Evolutionary conservation across 2,888 invertebrate genomes (phyloP).

Genomic region (Troilus luridus): DNA sequence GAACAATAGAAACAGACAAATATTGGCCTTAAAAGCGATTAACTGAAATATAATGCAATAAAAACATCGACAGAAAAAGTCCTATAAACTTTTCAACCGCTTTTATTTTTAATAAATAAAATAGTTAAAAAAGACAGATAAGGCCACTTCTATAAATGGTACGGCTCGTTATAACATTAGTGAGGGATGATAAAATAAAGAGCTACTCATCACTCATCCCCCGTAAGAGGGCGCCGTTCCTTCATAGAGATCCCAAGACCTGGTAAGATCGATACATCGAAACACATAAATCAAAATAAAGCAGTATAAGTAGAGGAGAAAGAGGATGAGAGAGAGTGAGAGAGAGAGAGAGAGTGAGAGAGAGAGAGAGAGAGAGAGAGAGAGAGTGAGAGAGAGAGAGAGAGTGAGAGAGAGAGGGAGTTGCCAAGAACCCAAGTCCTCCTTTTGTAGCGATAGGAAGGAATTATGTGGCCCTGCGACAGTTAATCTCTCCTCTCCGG

Average conservation of each 20-base stretch:
- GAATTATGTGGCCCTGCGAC: slow-evolving; percentile 18
- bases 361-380: no score
- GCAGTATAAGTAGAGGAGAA: neutral
- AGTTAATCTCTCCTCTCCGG: neutral
- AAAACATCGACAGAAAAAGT: neutral
- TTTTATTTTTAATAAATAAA: neutral
- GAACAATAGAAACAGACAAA: no score
- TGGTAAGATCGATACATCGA: neutral
- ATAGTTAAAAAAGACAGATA: neutral
- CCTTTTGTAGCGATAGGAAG: slow-evolving; percentile 31
- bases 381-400: no score
- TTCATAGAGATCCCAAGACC: neutral
- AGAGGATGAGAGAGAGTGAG: neutral
- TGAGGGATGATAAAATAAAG: neutral
- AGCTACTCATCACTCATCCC: neutral
- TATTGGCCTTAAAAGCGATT: no score
- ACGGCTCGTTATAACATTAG: neutral
- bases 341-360: no score
- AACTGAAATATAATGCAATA: neutral
- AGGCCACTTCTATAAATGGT: neutral
- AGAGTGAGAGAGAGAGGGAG: neutral
- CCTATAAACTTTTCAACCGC: neutral
- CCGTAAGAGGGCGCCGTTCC: neutral
- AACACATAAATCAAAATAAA: slow-evolving; percentile 18
- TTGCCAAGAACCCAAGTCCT: neutral